Evolutionary conservation across 2,113 vertebrate genomes (phyloP).

Genomic region (Spilogale gracilis): DNA sequence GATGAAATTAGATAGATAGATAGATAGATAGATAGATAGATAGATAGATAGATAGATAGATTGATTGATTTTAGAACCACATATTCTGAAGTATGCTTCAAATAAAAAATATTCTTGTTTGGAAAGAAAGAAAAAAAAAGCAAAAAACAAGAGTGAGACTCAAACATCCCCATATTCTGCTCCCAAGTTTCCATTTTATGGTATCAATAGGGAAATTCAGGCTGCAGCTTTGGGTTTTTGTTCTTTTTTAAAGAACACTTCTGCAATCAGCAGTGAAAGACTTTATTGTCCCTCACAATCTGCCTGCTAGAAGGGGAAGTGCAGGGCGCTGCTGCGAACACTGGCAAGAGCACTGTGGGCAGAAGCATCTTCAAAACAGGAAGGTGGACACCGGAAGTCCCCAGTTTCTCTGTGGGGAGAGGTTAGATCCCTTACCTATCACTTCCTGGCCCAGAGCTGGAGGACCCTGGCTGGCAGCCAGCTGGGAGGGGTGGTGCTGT

Average conservation of each 20-base stretch:
- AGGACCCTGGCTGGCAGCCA: neutral
- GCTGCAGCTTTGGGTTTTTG: constrained; percentile 33
- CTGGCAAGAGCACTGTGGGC: neutral
- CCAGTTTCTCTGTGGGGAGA: neutral
- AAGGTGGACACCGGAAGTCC: neutral
- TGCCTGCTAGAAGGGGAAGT: neutral
- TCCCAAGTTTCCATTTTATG: constrained; percentile 45
- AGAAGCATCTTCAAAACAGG: constrained; percentile 8
- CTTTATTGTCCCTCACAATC: neutral
- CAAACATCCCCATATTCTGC: neutral
- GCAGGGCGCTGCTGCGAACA: neutral
- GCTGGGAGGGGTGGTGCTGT: neutral
- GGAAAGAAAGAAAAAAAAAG: neutral
- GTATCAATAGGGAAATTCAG: constrained; percentile 32
- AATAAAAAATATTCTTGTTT: neutral
- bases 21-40: too few species aligned
- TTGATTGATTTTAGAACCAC: neutral
- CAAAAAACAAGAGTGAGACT: constrained; percentile 25
- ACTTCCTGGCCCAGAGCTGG: neutral
- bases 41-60: too few species aligned
- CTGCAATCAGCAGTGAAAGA: neutral
- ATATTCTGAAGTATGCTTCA: neutral
- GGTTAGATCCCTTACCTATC: neutral
- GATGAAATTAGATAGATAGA: neutral
- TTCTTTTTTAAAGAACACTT: constrained; percentile 14